These are phyloP conservation scores for Metacarcinus magister DNA, from an alignment of 2,888 invertebrate species.

Conservation along the genomic window DNA sequence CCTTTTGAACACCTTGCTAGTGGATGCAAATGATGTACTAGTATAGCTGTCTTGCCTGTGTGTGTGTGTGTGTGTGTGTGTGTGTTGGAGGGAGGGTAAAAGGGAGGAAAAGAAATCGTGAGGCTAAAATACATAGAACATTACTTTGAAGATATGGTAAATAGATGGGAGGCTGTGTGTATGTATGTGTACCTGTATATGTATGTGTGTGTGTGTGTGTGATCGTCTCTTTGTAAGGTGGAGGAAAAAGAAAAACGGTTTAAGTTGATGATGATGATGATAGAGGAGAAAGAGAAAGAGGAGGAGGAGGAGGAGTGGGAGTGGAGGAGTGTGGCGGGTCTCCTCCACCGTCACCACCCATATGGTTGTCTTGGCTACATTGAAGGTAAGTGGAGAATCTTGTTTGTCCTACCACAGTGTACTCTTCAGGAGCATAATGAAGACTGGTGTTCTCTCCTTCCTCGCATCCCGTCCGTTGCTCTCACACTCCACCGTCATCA, in stretches of 20 bases:
- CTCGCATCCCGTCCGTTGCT: conserved; percentile 32
- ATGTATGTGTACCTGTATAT: neutral
- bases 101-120: neutral
- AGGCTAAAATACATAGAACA: neutral
- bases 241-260: neutral
- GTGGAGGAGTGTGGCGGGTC: neutral
- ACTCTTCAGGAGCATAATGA: conserved; percentile 77
- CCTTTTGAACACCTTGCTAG: neutral
- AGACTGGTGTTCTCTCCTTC: conserved; percentile 56
- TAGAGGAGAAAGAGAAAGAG: neutral
- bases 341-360: conserved; percentile 35
- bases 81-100: neutral
- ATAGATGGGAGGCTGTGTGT: neutral
- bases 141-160: neutral
- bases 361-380: neutral
- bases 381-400: conserved; percentile 36
- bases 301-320: neutral
- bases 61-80: conserved; percentile 40
- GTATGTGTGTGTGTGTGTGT: neutral
- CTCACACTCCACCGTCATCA: neutral
- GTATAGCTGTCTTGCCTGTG: neutral
- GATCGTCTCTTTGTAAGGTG: neutral
- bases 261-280: conserved; percentile 52
- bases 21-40: neutral
- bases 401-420: conserved; percentile 6